Evolutionary conservation across 2,797 vertebrate species (phyloP).

Genomic region (Zalophus californianus): DNA sequence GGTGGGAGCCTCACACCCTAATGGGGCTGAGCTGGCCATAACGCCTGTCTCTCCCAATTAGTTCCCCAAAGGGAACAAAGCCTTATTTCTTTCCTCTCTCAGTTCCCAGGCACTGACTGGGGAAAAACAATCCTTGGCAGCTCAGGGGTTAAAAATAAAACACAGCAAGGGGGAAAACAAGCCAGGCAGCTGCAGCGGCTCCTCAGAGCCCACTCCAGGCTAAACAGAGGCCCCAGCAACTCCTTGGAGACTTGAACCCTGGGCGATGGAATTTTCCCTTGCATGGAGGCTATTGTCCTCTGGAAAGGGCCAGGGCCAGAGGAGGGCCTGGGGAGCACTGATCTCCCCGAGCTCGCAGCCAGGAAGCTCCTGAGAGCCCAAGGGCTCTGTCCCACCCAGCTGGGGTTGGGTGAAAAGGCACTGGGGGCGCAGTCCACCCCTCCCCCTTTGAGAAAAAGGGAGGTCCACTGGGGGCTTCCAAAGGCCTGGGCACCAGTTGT

Average conservation of each 20-base stretch:
- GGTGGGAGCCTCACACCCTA: background rate
- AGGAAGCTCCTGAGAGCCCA: constrained; percentile 84
- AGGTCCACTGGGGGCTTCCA: background rate
- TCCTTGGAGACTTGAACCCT: constrained; percentile 87
- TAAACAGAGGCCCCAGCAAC: constrained; percentile 83
- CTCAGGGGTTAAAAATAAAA: constrained; percentile 81
- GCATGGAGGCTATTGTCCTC: constrained; percentile 87
- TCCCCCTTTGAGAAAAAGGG: constrained; percentile 26
- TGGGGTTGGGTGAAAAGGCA: constrained; percentile 80
- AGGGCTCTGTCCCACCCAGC: constrained; percentile 77
- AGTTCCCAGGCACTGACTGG: constrained; percentile 72
- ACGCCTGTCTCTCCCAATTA: constrained; percentile 69
- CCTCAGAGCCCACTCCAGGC: constrained; percentile 83
- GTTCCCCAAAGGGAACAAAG: constrained; percentile 75
- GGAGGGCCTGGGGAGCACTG: constrained; percentile 65
- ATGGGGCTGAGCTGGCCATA: constrained; percentile 5
- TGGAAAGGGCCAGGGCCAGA: constrained; percentile 84
- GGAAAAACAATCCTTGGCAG: constrained; percentile 69
- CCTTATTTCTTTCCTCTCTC: constrained; percentile 67
- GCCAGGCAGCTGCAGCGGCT: constrained; percentile 80
- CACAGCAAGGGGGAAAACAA: constrained; percentile 50
- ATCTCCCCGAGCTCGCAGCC: constrained; percentile 74
- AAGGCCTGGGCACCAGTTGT: constrained; percentile 73
- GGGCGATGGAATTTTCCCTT: constrained; percentile 89
- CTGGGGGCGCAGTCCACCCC: background rate